These are phyloP conservation scores for Oscarella lobularis DNA, from an alignment of 37 sponge, comb jelly and placozoan species.

Conservation along the genomic window DNA sequence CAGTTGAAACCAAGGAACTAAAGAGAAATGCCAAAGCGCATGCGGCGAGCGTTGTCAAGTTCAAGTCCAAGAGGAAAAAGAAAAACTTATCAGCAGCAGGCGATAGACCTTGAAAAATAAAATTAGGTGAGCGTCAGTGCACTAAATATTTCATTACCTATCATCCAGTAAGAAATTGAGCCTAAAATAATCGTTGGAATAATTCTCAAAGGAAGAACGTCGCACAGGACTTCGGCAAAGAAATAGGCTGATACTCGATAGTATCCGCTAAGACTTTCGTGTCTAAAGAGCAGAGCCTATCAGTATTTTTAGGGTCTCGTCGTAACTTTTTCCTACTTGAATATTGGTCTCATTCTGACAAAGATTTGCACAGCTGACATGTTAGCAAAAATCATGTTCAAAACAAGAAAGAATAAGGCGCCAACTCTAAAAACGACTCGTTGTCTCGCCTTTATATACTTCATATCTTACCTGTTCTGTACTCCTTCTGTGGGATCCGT, in stretches of 20 bases:
- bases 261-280: conserved; percentile 69
- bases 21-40: neutral
- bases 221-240: conserved; percentile 39
- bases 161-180: conserved; percentile 66
- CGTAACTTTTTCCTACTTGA: conserved; percentile 71
- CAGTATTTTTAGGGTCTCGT: too few relatives aligned
- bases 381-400: conserved; percentile 59
- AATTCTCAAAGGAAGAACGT: conserved; percentile 48
- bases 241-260: conserved; percentile 76
- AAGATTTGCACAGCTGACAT: conserved; percentile 63
- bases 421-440: conserved; percentile 56
- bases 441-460: too few relatives aligned
- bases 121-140: neutral
- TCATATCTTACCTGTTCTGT: too few relatives aligned
- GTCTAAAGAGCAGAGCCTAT: too few relatives aligned
- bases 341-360: conserved; percentile 37
- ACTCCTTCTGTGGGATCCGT: conserved; percentile 8
- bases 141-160: conserved; percentile 26
- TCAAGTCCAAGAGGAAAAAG: neutral
- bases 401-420: conserved; percentile 64
- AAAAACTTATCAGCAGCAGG: neutral
- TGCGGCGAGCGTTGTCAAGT: neutral
- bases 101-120: neutral
- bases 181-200: conserved; percentile 33
- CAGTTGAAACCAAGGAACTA: neutral